A percentile compares a stretch with the other conserved stretches of the same genome.
Conservation (phyloP, 2,797 vertebrate species). For the Morus bassanus region DNA sequence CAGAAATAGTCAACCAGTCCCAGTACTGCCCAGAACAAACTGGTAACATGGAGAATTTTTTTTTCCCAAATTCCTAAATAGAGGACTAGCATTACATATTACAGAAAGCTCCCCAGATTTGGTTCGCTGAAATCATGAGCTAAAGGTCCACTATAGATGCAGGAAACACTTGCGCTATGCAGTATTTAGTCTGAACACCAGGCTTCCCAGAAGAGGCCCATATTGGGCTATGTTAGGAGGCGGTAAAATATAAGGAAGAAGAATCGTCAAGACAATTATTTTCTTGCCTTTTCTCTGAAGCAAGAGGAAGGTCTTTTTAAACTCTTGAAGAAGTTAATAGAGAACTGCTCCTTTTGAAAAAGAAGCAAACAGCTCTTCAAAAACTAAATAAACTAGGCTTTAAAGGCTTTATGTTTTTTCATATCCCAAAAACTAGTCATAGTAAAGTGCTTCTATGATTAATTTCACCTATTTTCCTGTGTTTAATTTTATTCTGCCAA, state of each 20-base stretch:
- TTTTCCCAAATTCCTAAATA: not conserved
- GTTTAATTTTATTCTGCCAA: not conserved
- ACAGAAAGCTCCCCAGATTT: not conserved
- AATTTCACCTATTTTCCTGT: not conserved
- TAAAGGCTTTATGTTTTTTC: not conserved
- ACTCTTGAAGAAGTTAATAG: not conserved
- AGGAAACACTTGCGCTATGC: not conserved
- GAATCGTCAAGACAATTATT: not conserved
- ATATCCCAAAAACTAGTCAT: not conserved
- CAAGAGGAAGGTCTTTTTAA: not conserved
- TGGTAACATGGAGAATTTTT: not conserved
- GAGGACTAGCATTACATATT: not conserved
- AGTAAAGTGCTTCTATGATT: not conserved
- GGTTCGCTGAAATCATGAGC: not conserved
- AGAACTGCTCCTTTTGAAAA: not conserved
- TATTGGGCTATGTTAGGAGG: not conserved
- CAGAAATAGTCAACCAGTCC: not conserved
- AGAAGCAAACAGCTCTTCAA: not conserved
- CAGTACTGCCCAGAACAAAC: not conserved
- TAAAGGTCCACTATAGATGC: not conserved
- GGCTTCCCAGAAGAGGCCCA: not conserved
- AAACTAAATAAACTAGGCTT: not conserved
- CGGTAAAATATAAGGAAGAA: not conserved
- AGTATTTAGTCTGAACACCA: not conserved
- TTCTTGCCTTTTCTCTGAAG: not conserved